phyloP scores from a whole-genome alignment of 2,113 vertebrate species.

The Perccottus glenii region DNA sequence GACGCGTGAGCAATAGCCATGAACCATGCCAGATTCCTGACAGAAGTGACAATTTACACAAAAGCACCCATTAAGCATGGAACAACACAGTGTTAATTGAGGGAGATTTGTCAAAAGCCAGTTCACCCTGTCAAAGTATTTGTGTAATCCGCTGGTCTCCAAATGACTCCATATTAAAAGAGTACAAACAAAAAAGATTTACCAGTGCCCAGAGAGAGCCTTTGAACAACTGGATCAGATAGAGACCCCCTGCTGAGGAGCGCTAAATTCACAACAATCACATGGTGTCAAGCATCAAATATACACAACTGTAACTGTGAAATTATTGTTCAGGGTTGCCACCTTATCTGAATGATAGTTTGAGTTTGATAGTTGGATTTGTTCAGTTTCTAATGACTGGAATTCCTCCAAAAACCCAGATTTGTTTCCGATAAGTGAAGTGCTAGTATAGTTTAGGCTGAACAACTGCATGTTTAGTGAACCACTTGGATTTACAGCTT shows the following conservation, averaged over 20 bases:
- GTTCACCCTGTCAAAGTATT: constrained; percentile 36
- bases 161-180: constrained; percentile 28
- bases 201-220: constrained; percentile 27
- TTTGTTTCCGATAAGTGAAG: not conserved
- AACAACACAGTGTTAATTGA: constrained; percentile 41
- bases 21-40: constrained; percentile 32
- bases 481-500: not conserved
- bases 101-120: constrained; percentile 35
- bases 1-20: constrained; percentile 3
- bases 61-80: constrained; percentile 43
- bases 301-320: constrained; percentile 1
- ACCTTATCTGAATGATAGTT: not conserved
- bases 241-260: constrained; percentile 43
- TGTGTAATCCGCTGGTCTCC: constrained; percentile 26
- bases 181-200: constrained; percentile 53
- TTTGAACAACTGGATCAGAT: constrained; percentile 58
- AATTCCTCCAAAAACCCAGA: not conserved
- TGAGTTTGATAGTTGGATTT: not conserved
- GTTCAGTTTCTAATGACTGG: not conserved
- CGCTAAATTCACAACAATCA: constrained; percentile 13
- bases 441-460: not conserved
- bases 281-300: not conserved
- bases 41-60: constrained; percentile 26
- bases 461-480: constrained; percentile 6
- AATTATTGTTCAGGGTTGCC: not conserved